Conservation (phyloP, 2,797 vertebrate genomes). For the Otus scops region DNA sequence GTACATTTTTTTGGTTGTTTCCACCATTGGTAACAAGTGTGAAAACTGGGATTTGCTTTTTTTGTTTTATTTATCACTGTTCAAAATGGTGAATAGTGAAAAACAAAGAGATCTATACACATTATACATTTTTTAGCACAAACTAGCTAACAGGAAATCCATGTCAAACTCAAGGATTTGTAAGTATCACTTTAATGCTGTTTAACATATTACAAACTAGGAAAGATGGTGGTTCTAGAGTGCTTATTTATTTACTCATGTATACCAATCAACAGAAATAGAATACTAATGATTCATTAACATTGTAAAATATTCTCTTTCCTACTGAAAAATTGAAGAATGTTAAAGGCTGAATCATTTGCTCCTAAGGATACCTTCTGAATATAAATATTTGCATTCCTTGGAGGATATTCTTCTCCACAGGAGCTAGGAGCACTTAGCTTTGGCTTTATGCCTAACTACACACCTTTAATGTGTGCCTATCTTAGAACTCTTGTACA, state of each 20-base stretch:
- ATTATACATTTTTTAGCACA: not conserved
- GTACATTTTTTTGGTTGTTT: not conserved
- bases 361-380: conserved; percentile 17
- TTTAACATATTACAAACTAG: not conserved
- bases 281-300: not conserved
- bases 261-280: not conserved
- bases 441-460: conserved; percentile 16
- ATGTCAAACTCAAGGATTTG: not conserved
- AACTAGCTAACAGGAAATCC: not conserved
- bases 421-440: not conserved
- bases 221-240: not conserved
- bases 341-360: not conserved
- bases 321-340: not conserved
- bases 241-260: not conserved
- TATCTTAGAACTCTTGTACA: not conserved
- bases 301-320: not conserved
- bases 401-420: not conserved
- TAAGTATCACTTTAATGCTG: not conserved
- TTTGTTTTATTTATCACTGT: not conserved
- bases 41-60: not conserved
- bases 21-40: not conserved
- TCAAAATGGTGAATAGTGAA: not conserved
- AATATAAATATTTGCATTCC: conserved; percentile 59
- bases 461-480: not conserved
- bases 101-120: not conserved